phyloP scores from a whole-genome alignment of 2,888 invertebrate species.

The Tachina lurida region DNA sequence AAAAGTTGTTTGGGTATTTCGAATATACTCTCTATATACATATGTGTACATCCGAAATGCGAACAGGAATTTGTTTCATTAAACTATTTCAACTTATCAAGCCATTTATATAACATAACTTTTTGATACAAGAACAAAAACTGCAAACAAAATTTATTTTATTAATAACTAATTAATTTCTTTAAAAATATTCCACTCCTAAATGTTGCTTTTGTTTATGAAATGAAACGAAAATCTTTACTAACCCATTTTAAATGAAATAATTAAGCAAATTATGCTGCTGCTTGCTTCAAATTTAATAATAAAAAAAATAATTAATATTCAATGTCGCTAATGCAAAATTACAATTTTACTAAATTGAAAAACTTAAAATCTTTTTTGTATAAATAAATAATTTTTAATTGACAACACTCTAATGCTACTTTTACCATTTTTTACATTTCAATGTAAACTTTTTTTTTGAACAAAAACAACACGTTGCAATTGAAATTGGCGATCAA shows the following conservation, averaged over 20 bases:
- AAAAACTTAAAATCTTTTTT: conserved; percentile 38
- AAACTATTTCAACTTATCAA: conserved; percentile 14
- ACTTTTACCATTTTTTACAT: conserved; percentile 78
- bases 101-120: neutral
- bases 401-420: conserved; percentile 78
- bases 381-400: conserved; percentile 48
- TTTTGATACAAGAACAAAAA: neutral
- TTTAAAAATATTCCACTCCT: conserved; percentile 35
- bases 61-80: neutral
- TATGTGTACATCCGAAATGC: too few relatives aligned
- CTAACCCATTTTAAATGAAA: conserved; percentile 40
- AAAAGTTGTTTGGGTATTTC: too few relatives aligned
- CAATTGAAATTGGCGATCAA: conserved; percentile 71
- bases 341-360: conserved; percentile 47
- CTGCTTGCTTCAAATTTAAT: conserved; percentile 61
- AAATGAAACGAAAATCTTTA: conserved; percentile 8
- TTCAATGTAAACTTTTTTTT: conserved; percentile 69
- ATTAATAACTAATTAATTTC: conserved; percentile 31
- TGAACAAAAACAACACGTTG: conserved; percentile 62
- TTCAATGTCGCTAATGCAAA: conserved; percentile 61
- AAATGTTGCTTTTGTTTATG: conserved; percentile 55
- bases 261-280: conserved; percentile 52
- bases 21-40: too few relatives aligned
- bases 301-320: conserved; percentile 43
- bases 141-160: neutral